phyloP scores from a whole-genome alignment of 2,113 vertebrate species.

The Perca fluviatilis region DNA sequence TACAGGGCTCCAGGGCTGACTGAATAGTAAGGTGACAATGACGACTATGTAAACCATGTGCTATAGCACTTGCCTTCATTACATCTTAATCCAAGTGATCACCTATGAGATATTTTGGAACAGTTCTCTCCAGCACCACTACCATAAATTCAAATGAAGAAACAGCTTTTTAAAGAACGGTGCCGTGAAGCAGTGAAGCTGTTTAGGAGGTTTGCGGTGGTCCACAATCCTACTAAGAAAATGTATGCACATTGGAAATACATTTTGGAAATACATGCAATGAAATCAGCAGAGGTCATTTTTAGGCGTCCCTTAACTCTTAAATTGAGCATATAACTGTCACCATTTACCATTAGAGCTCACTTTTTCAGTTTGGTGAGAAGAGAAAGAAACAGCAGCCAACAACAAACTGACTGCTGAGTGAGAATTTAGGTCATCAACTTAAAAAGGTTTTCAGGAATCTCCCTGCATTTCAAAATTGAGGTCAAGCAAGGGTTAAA shows the following conservation, averaged over 20 bases:
- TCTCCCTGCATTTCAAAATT: conserved; percentile 20
- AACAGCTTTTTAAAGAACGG: background rate
- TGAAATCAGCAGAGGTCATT: conserved; percentile 4
- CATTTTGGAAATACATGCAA: background rate
- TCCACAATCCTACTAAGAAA: background rate
- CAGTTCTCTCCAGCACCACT: background rate
- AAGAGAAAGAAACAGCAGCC: background rate
- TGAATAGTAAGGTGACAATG: conserved; percentile 1
- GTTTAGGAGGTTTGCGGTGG: background rate
- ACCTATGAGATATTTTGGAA: background rate
- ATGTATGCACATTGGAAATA: background rate
- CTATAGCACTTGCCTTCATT: background rate
- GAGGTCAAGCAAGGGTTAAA: conserved; percentile 12
- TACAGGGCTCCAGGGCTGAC: background rate
- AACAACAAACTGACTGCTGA: background rate
- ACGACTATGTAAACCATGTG: background rate
- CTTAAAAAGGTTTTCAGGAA: conserved; percentile 28
- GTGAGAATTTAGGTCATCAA: conserved; percentile 23
- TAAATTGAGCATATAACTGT: conserved; percentile 4
- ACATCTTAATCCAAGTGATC: background rate
- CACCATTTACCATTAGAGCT: conserved; percentile 8
- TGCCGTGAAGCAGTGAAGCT: background rate
- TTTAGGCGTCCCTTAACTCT: background rate
- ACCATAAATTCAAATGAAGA: background rate
- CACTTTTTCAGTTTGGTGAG: background rate